A percentile compares a stretch with the other conserved stretches of the same genome.
Conservation (phyloP, 2,888 invertebrate genomes). For the Elysia crispata region DNA sequence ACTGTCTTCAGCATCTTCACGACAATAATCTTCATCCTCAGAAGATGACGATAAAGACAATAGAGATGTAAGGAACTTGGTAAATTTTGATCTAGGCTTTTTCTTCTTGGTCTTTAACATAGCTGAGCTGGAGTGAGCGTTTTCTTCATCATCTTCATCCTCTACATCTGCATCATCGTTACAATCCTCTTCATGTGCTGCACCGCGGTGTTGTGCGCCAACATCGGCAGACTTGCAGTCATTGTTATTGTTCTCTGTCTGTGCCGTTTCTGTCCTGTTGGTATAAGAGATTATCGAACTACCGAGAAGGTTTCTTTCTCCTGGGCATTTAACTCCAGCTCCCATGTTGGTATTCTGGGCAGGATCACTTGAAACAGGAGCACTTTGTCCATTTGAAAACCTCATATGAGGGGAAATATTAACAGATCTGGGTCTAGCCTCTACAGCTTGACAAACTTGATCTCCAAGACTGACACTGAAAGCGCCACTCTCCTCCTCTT, state of each 20-base stretch:
- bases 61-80: conserved; percentile 52
- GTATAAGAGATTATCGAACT: not conserved
- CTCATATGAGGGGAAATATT: not conserved
- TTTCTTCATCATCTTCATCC: conserved; percentile 45
- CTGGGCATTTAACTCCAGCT: not conserved
- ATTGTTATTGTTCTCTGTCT: conserved; percentile 5
- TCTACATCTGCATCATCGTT: conserved; percentile 30
- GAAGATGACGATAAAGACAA: conserved; percentile 53
- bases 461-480: too few relatives aligned
- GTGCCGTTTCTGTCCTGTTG: not conserved
- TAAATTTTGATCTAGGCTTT: conserved; percentile 50
- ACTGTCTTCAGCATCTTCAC: conserved; percentile 1
- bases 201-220: not conserved
- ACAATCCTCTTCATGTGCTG: not conserved
- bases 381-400: not conserved
- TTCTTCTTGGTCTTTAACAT: conserved; percentile 48
- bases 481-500: too few relatives aligned
- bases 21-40: conserved; percentile 44
- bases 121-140: conserved; percentile 46
- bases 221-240: not conserved
- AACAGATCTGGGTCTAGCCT: too few relatives aligned
- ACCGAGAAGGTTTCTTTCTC: not conserved
- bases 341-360: not conserved
- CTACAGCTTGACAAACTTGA: too few relatives aligned
- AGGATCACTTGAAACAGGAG: not conserved